phyloP scores from a whole-genome alignment of 2,797 vertebrate species.

The Perodicticus potto region DNA sequence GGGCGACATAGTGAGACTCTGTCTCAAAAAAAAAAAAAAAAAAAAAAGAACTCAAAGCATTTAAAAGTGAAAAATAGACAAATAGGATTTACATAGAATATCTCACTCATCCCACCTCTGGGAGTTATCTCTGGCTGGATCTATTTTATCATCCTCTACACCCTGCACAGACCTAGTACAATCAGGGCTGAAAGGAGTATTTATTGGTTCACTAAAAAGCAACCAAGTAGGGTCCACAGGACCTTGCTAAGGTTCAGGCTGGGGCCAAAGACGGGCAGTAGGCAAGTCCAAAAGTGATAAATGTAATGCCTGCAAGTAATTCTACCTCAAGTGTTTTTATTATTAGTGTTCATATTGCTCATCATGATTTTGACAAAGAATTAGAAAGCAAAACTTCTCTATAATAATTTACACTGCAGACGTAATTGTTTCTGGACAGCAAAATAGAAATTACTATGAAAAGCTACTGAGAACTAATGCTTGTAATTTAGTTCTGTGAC shows the following conservation, averaged over 20 bases:
- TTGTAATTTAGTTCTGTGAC: neutral
- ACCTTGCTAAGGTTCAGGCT: neutral
- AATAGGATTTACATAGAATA: neutral
- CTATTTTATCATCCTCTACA: neutral
- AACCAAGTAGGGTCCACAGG: fast-evolving
- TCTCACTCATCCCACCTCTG: neutral
- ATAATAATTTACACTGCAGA: neutral
- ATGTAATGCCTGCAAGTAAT: neutral
- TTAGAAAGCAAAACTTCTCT: neutral
- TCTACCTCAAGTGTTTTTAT: neutral
- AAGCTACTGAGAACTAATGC: neutral
- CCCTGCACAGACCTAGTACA: neutral
- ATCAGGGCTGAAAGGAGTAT: neutral
- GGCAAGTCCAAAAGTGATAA: neutral
- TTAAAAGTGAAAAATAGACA: too few relatives aligned
- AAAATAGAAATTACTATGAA: neutral
- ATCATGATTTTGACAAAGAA: neutral
- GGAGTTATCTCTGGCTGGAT: neutral
- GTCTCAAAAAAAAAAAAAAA: neutral
- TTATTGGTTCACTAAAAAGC: neutral
- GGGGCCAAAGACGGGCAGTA: neutral
- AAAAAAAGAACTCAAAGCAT: neutral
- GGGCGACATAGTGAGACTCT: neutral
- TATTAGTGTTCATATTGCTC: neutral
- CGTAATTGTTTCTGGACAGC: neutral